Evolutionary conservation across 2,797 vertebrate genomes (phyloP).

Genomic region (Thunnus albacares): DNA sequence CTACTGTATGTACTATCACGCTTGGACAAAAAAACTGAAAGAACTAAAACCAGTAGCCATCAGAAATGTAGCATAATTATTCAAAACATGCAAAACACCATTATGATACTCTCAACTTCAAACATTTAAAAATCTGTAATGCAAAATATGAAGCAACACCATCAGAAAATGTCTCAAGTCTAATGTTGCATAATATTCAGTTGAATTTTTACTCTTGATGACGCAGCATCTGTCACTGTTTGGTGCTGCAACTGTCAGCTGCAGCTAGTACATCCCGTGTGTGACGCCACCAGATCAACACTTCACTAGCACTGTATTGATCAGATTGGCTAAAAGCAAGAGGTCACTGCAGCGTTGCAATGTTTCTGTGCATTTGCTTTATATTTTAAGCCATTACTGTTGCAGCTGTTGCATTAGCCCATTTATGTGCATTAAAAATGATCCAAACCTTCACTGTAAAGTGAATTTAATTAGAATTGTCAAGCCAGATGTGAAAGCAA

Average conservation of each 20-base stretch:
- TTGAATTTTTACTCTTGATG: conserved; percentile 3
- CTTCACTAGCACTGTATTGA: conserved; percentile 53
- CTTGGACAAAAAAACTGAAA: no score
- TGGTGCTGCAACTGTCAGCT: conserved; percentile 21
- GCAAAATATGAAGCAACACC: conserved; percentile 7
- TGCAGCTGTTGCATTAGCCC: not conserved
- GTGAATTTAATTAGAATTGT: conserved; percentile 25
- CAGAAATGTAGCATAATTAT: not conserved
- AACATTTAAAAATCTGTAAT: not conserved
- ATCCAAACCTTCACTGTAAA: not conserved
- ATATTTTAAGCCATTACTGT: not conserved
- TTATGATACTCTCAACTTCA: not conserved
- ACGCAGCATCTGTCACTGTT: conserved; percentile 15
- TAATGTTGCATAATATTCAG: not conserved
- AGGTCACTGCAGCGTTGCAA: conserved; percentile 24
- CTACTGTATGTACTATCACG: not conserved
- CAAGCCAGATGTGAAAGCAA: conserved; percentile 16
- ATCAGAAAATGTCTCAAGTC: not conserved
- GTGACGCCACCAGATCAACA: conserved; percentile 49
- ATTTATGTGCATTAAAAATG: conserved; percentile 9
- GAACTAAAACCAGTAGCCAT: not conserved
- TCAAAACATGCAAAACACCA: not conserved
- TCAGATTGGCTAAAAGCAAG: conserved; percentile 43
- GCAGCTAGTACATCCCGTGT: conserved; percentile 26
- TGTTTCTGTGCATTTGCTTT: conserved; percentile 11